A percentile compares a stretch with the other conserved stretches of the same genome.
These are phyloP conservation scores for Drosophila kurseongensis DNA, from an alignment of 1,140 invertebrate genomes.

Conservation along the genomic window DNA sequence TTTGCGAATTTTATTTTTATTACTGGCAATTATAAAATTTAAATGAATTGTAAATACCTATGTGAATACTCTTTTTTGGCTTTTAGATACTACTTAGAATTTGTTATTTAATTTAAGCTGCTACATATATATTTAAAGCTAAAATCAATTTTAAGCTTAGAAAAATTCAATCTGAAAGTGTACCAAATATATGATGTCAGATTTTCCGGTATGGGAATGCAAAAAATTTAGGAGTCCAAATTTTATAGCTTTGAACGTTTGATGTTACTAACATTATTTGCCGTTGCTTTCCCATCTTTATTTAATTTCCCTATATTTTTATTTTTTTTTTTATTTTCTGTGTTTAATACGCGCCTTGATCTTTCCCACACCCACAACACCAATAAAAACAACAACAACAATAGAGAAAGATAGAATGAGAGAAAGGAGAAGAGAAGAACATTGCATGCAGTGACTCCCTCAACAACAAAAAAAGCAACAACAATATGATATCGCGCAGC, in stretches of 20 bases:
- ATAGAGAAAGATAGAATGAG: neutral
- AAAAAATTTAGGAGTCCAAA: conserved; percentile 14
- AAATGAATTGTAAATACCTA: too few species aligned
- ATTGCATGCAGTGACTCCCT: conserved; percentile 72
- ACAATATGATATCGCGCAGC: conserved; percentile 72
- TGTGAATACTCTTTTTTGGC: too few species aligned
- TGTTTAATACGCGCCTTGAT: conserved; percentile 72
- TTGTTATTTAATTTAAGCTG: too few species aligned
- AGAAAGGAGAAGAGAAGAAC: conserved; percentile 18
- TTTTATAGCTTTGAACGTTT: conserved; percentile 58
- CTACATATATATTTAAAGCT: too few species aligned
- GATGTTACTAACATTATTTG: conserved; percentile 41
- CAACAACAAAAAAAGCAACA: conserved; percentile 46
- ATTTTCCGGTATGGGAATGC: too few species aligned
- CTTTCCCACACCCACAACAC: conserved; percentile 72
- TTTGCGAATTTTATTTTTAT: too few species aligned
- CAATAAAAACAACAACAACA: conserved; percentile 17
- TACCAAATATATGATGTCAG: too few species aligned
- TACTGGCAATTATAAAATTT: too few species aligned
- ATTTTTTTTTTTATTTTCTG: conserved; percentile 49
- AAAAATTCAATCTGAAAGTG: neutral
- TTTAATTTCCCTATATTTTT: conserved; percentile 15
- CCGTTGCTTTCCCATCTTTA: conserved; percentile 10
- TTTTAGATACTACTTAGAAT: too few species aligned
- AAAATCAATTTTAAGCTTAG: neutral